These are phyloP conservation scores for Acrossocheilus wenchowensis DNA, from an alignment of 2,797 vertebrate genomes.

Conservation along the genomic window DNA sequence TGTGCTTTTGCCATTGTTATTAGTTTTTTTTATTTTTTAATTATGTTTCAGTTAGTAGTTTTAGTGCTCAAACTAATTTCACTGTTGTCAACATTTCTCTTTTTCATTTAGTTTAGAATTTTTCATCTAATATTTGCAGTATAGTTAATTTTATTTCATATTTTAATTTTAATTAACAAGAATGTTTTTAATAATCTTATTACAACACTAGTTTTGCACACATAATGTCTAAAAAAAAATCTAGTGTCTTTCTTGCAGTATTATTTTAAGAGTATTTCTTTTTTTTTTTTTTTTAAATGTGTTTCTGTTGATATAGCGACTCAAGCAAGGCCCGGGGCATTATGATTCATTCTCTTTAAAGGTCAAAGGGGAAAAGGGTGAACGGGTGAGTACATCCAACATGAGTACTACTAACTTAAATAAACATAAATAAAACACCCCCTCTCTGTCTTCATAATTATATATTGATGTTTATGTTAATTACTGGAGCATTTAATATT, in stretches of 20 bases:
- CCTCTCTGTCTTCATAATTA: background rate
- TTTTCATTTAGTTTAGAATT: background rate
- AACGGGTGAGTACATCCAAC: slow-evolving; percentile 76
- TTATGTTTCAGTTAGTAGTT: background rate
- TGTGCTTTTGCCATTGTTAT: background rate
- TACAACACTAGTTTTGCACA: background rate
- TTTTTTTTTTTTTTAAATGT: background rate
- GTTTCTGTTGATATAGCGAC: slow-evolving; percentile 69
- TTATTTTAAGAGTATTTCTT: background rate
- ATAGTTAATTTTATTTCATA: background rate
- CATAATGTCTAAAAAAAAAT: background rate
- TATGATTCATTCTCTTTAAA: slow-evolving; percentile 76
- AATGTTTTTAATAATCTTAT: background rate
- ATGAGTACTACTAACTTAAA: slow-evolving; percentile 66
- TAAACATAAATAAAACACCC: slow-evolving; percentile 2
- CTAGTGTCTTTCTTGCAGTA: background rate
- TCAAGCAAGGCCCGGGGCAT: slow-evolving; percentile 69
- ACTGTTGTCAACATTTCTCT: background rate
- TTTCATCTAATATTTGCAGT: background rate
- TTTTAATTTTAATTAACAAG: background rate
- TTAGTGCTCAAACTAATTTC: background rate
- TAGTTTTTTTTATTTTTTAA: background rate
- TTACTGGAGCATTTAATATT: background rate
- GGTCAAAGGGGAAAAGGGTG: slow-evolving; percentile 87
- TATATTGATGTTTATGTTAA: slow-evolving; percentile 17